Evolutionary conservation across 1,140 invertebrate genomes (phyloP).

Genomic region (Periplaneta americana): DNA sequence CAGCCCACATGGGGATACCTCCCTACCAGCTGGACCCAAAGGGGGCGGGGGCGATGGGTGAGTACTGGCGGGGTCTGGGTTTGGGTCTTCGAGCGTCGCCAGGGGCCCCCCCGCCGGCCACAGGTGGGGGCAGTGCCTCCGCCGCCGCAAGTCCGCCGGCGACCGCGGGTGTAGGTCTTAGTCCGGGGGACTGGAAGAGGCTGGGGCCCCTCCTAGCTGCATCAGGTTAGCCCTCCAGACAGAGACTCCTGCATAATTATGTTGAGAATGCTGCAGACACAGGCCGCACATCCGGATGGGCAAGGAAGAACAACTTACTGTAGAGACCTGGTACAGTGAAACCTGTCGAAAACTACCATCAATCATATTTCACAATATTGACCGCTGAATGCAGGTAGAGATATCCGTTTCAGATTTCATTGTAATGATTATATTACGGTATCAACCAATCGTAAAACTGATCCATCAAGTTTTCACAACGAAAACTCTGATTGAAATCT

Average conservation of each 20-base stretch:
- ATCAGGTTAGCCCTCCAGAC: conserved; percentile 41
- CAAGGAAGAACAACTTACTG: too few relatives aligned
- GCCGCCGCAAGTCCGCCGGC: conserved; percentile 42
- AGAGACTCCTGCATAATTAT: background rate
- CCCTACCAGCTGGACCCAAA: conserved; percentile 85
- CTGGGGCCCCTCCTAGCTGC: conserved; percentile 46
- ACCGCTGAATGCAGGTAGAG: too few relatives aligned
- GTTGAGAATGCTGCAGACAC: background rate
- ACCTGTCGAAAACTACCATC: too few relatives aligned
- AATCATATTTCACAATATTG: too few relatives aligned
- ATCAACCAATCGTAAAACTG: too few relatives aligned
- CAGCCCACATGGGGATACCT: conserved; percentile 95
- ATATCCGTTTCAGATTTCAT: too few relatives aligned
- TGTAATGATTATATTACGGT: too few relatives aligned
- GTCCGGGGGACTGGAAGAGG: conserved; percentile 46
- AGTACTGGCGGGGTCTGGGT: conserved; percentile 21
- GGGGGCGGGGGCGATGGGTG: conserved; percentile 40
- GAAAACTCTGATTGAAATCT: too few relatives aligned
- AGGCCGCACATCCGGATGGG: background rate
- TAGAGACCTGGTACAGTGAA: too few relatives aligned
- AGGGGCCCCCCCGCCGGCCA: background rate
- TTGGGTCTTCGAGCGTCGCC: conserved; percentile 16
- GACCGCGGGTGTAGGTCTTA: conserved; percentile 28
- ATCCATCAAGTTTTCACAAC: too few relatives aligned
- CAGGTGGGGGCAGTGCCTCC: background rate